phyloP scores from a whole-genome alignment of 1,140 invertebrate species.

The Berghia stephanieae region DNA sequence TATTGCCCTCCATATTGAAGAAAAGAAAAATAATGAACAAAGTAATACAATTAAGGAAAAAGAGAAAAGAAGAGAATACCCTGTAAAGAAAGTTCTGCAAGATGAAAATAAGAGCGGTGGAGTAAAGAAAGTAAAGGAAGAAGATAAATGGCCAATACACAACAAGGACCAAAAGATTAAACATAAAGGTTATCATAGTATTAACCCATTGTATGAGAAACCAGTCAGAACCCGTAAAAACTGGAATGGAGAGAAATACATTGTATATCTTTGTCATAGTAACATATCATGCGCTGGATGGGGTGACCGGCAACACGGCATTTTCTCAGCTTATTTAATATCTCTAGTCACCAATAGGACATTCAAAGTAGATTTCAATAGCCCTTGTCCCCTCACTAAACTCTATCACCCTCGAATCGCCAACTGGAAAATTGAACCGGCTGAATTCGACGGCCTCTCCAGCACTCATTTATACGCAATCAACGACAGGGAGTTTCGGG shows the following conservation, averaged over 20 bases:
- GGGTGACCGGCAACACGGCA: constrained; percentile 47
- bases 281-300: constrained; percentile 43
- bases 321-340: constrained; percentile 42
- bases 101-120: not conserved
- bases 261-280: constrained; percentile 41
- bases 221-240: constrained; percentile 3
- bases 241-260: constrained; percentile 36
- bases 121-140: constrained; percentile 18
- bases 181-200: constrained; percentile 8
- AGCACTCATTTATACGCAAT: constrained; percentile 37
- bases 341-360: constrained; percentile 41
- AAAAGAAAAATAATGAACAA: constrained; percentile 11
- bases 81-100: not conserved
- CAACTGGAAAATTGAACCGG: constrained; percentile 41
- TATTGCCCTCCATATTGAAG: constrained; percentile 26
- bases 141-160: constrained; percentile 27
- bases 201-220: constrained; percentile 28
- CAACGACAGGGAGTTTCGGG: constrained; percentile 38
- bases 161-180: constrained; percentile 23
- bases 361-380: constrained; percentile 42
- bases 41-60: too few species aligned
- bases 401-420: constrained; percentile 41
- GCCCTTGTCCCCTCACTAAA: constrained; percentile 38
- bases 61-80: not conserved
- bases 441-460: constrained; percentile 30